phyloP scores from a whole-genome alignment of 1,140 invertebrate genomes.

The Tribolium madens region DNA sequence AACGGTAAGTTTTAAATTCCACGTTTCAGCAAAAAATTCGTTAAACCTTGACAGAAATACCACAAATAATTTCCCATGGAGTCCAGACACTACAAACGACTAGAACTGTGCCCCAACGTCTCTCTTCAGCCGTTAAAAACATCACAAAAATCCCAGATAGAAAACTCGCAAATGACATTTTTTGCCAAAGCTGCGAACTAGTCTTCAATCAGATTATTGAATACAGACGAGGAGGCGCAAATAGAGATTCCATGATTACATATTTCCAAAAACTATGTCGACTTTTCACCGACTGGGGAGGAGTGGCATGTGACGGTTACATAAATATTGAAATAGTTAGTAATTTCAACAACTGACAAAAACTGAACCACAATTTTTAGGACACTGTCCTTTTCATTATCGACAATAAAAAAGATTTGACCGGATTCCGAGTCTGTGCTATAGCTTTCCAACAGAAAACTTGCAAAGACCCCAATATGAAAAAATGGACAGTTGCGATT shows the following conservation, averaged over 20 bases:
- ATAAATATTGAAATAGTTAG: slow-evolving; percentile 51
- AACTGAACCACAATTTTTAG: slow-evolving; percentile 41
- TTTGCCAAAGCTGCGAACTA: slow-evolving; percentile 47
- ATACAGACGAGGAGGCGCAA: slow-evolving; percentile 48
- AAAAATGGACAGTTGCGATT: slow-evolving; percentile 55
- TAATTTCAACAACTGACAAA: neutral
- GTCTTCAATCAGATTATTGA: slow-evolving; percentile 42
- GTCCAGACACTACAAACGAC: neutral
- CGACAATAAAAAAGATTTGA: slow-evolving; percentile 57
- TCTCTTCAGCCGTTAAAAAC: neutral
- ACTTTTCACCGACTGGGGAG: slow-evolving; percentile 23
- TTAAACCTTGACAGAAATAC: slow-evolving; percentile 5
- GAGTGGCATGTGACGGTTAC: slow-evolving; percentile 42
- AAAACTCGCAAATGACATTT: neutral
- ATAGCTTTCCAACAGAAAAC: slow-evolving; percentile 52
- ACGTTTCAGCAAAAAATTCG: neutral
- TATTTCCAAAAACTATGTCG: slow-evolving; percentile 50
- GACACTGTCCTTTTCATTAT: slow-evolving; percentile 57
- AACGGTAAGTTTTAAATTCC: neutral
- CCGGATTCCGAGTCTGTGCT: slow-evolving; percentile 54
- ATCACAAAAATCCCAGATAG: neutral
- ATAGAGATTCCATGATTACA: slow-evolving; percentile 44
- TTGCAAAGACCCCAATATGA: slow-evolving; percentile 54
- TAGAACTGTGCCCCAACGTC: neutral
- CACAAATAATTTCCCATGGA: slow-evolving; percentile 5